A percentile compares a stretch with the other conserved stretches of the same genome.
These are phyloP conservation scores for Pangasianodon gigas DNA, from an alignment of 2,113 vertebrate species.

Conservation along the genomic window DNA sequence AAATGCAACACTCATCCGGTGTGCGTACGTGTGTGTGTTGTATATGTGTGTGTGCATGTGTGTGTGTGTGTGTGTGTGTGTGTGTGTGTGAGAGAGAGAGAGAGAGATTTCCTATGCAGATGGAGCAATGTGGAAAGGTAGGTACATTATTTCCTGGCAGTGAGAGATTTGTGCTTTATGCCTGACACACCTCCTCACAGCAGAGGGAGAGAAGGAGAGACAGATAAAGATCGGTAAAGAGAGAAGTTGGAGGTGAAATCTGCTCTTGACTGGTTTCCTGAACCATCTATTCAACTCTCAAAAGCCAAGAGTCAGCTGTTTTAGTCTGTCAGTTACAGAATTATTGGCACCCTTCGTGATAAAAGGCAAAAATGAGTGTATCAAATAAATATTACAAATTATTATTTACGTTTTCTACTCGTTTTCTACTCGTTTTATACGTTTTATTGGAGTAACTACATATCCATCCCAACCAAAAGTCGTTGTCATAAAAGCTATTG, in stretches of 20 bases:
- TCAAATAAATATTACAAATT: background rate
- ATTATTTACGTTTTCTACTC: background rate
- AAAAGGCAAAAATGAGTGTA: background rate
- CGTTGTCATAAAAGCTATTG: background rate
- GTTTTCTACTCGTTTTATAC: background rate
- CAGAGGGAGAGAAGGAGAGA: slow-evolving; percentile 24
- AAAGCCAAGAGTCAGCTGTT: background rate
- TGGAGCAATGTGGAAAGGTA: slow-evolving; percentile 49
- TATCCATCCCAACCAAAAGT: background rate
- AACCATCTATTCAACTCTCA: slow-evolving; percentile 6
- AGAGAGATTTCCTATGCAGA: slow-evolving; percentile 41
- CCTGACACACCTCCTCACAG: slow-evolving; percentile 32
- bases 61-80: slow-evolving; percentile 32
- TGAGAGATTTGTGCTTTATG: slow-evolving; percentile 53
- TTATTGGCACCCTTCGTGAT: background rate
- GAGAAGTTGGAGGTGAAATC: background rate
- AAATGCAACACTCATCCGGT: slow-evolving; percentile 44
- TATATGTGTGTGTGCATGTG: slow-evolving; percentile 10
- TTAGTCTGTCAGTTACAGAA: background rate
- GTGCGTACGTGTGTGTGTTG: slow-evolving; percentile 34
- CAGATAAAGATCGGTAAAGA: slow-evolving; percentile 11
- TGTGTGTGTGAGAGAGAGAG: slow-evolving; percentile 11
- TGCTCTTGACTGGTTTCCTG: slow-evolving; percentile 13
- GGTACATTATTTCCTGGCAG: slow-evolving; percentile 59
- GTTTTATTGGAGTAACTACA: background rate